phyloP scores from a whole-genome alignment of 2,797 vertebrate genomes.

The Fundulus diaphanus region DNA sequence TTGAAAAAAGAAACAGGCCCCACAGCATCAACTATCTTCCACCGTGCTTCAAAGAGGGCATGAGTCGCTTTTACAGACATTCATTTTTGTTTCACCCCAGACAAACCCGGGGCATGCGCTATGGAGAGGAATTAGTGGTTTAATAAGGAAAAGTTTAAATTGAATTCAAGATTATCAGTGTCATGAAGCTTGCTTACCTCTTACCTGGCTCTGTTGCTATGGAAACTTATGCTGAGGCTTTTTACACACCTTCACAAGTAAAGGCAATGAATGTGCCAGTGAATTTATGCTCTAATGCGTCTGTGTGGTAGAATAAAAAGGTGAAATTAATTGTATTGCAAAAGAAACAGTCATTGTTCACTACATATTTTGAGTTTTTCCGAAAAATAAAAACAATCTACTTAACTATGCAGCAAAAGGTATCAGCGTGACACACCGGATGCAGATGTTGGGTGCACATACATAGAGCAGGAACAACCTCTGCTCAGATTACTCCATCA shows the following conservation, averaged over 20 bases:
- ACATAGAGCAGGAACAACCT: not conserved
- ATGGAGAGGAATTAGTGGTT: not conserved
- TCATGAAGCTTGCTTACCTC: not conserved
- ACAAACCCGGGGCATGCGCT: not conserved
- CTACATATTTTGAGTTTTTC: not conserved
- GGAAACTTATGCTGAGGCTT: not conserved
- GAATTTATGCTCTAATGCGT: too few relatives aligned
- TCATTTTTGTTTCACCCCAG: not conserved
- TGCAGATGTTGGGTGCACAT: not conserved
- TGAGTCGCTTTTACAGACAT: not conserved
- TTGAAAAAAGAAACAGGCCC: too few relatives aligned
- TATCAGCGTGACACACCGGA: not conserved
- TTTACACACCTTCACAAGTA: not conserved
- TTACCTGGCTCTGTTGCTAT: not conserved
- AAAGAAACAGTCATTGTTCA: not conserved
- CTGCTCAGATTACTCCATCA: slow-evolving; percentile 5
- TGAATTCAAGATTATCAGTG: not conserved
- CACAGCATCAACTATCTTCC: too few relatives aligned
- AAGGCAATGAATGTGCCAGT: not conserved
- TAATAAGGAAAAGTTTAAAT: not conserved
- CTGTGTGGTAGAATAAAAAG: too few relatives aligned
- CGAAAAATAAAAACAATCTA: not conserved
- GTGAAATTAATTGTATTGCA: not conserved
- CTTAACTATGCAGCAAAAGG: not conserved
- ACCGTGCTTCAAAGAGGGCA: not conserved